Evolutionary conservation across 2,797 vertebrate genomes (phyloP), one percentile per base, ranked within the genome.

Genomic region (Nannoperca australis): DNA sequence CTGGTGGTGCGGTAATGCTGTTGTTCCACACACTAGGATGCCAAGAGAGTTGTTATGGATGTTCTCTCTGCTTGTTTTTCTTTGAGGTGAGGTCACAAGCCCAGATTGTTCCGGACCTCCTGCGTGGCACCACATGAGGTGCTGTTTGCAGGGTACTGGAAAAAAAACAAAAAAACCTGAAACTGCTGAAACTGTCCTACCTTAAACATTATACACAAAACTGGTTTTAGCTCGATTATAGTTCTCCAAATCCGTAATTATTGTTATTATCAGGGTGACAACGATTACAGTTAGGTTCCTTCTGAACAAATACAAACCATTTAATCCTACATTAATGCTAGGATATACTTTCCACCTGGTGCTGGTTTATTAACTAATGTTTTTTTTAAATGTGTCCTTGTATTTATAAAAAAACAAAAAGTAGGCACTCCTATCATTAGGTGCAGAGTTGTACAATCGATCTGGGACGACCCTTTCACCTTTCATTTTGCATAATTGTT

Each of bases 41-140:
- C 49, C 38, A 60, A 65, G 72, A 40, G 44, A 53, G 38, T 76
- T 85, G 75, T 77, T 84, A 55, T 69, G 51, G 76, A 84, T 81
- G 76, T 75, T 73, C 73, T 71, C 70, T 18, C 62, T 54, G 75
- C 85, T 87, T 90, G 88, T 88, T 90, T 88, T 91, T 82, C 76
- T 86, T 76, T 70, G 53, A 88, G 71, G 59, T 67, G 71, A 89
- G 89, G 90, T 91, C 87, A 88, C 59, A 62, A 74, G 42, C 56
- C 66, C 70, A 73, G 86, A 83, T 85, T 88, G 87, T 91, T 91
- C 76, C 79, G 82, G 84, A 83, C 82, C 87, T 76, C 88, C 89
- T 60, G 75, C 9, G 5, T 32, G 22, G 86, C 83, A 72, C 84
- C 66, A 38, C 83, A 88, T 79, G 89, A 45, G 30, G 79, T 81